These are phyloP conservation scores for Sphenopsis melanotis DNA, from an alignment of 2,797 vertebrate species.

Conservation along the genomic window DNA sequence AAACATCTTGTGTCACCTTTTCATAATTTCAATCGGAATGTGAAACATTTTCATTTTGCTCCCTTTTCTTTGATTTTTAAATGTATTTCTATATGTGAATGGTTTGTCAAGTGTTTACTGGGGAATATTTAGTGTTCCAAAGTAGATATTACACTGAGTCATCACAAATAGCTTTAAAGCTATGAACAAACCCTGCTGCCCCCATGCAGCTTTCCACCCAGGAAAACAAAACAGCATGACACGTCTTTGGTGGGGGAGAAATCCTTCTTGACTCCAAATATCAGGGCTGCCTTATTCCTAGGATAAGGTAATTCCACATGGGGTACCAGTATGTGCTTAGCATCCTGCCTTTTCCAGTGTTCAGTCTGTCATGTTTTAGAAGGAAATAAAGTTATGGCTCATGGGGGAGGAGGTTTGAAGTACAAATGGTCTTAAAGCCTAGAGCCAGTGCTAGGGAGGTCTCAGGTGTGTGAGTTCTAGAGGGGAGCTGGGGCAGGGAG, in stretches of 20 bases:
- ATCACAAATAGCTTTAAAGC: background rate
- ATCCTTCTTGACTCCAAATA: background rate
- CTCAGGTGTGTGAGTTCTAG: background rate
- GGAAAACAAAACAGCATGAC: background rate
- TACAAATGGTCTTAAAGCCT: background rate
- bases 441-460: background rate
- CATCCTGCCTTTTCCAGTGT: background rate
- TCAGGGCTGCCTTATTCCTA: background rate
- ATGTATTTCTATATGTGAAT: background rate
- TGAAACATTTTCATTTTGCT: background rate
- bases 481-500: background rate
- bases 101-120: background rate
- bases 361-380: background rate
- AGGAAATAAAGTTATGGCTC: background rate
- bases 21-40: background rate
- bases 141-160: background rate
- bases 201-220: background rate
- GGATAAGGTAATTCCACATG: fast-evolving
- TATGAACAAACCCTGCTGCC: background rate
- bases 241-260: background rate
- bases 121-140: background rate
- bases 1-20: background rate
- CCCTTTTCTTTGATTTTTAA: background rate
- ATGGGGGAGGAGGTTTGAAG: background rate
- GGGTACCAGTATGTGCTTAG: background rate